Evolutionary conservation across 2,888 invertebrate genomes (phyloP).

Genomic region (Margaritifera margaritifera): DNA sequence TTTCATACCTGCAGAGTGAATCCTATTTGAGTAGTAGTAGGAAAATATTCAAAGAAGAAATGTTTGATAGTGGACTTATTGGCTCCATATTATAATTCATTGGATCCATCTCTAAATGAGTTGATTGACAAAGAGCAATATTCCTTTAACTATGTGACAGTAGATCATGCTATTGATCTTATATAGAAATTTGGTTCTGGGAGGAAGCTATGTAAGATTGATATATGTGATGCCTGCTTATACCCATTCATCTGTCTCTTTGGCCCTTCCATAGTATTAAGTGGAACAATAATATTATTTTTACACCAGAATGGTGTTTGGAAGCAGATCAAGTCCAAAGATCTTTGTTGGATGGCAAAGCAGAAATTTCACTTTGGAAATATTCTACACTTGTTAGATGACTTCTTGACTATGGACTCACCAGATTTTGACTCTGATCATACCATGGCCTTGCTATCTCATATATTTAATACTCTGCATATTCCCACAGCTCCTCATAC

Average conservation of each 20-base stretch:
- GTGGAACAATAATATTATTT: slow-evolving; percentile 10
- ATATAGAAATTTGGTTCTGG: slow-evolving; percentile 10
- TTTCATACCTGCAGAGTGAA: slow-evolving; percentile 9
- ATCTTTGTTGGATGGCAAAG: slow-evolving; percentile 17
- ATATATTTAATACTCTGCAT: no score
- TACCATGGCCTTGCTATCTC: no score
- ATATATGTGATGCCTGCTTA: slow-evolving; percentile 17
- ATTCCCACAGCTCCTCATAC: no score
- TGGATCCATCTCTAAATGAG: slow-evolving; percentile 13
- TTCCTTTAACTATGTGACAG: slow-evolving; percentile 15
- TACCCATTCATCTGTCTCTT: slow-evolving; percentile 2
- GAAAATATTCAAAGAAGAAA: slow-evolving; percentile 21
- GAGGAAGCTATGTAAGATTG: slow-evolving; percentile 8
- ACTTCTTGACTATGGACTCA: slow-evolving; percentile 8
- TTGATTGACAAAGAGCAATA: slow-evolving; percentile 14
- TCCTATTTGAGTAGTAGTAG: slow-evolving; percentile 14
- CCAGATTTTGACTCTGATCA: no score
- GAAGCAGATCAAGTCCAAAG: slow-evolving; percentile 16
- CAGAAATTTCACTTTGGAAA: slow-evolving; percentile 7
- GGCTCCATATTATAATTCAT: slow-evolving; percentile 6
- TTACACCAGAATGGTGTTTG: no score
- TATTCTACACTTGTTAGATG: slow-evolving; percentile 18
- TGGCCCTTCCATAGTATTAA: slow-evolving; percentile 18
- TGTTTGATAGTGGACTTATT: slow-evolving; percentile 16
- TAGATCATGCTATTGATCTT: slow-evolving; percentile 15